Conservation (phyloP, 2,888 invertebrate species). For the Smittia sp. region DNA sequence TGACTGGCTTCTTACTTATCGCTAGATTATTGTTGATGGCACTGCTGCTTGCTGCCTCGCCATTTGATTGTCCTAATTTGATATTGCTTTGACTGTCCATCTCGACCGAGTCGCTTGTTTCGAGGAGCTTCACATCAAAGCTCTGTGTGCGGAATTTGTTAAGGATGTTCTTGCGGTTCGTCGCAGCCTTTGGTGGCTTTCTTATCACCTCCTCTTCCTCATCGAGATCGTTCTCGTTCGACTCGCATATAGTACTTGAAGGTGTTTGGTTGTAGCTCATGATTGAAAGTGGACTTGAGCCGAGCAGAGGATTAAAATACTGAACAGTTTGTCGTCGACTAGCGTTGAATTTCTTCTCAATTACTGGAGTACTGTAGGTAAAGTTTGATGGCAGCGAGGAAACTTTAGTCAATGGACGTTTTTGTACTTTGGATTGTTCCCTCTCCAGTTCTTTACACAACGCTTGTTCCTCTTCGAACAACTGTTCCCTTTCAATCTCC, state of each 20-base stretch:
- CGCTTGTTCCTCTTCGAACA: constrained; percentile 70
- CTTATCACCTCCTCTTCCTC: not conserved
- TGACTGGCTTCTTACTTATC: constrained; percentile 40
- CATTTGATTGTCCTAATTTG: constrained; percentile 40
- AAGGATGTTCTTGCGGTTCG: constrained; percentile 32
- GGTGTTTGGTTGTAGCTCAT: constrained; percentile 34
- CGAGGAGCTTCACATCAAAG: constrained; percentile 35
- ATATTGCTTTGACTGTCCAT: constrained; percentile 37
- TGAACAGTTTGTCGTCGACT: constrained; percentile 53
- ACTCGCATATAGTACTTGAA: constrained; percentile 31
- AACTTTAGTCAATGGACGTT: constrained; percentile 62
- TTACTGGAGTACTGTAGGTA: constrained; percentile 71
- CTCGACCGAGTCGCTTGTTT: constrained; percentile 24
- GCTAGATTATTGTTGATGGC: constrained; percentile 36
- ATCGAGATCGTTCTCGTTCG: constrained; percentile 34
- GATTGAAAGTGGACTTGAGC: constrained; percentile 25
- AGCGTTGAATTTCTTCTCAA: constrained; percentile 51
- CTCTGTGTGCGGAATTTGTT: constrained; percentile 39
- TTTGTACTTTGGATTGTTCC: constrained; percentile 58
- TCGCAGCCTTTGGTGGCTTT: not conserved
- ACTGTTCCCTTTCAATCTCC: constrained; percentile 76
- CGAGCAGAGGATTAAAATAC: constrained; percentile 47
- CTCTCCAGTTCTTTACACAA: constrained; percentile 66
- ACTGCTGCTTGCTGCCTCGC: constrained; percentile 25
- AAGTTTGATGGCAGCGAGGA: constrained; percentile 81